These are phyloP conservation scores for Willowsia nigromaculata DNA, from an alignment of 2,888 invertebrate species.

Conservation along the genomic window DNA sequence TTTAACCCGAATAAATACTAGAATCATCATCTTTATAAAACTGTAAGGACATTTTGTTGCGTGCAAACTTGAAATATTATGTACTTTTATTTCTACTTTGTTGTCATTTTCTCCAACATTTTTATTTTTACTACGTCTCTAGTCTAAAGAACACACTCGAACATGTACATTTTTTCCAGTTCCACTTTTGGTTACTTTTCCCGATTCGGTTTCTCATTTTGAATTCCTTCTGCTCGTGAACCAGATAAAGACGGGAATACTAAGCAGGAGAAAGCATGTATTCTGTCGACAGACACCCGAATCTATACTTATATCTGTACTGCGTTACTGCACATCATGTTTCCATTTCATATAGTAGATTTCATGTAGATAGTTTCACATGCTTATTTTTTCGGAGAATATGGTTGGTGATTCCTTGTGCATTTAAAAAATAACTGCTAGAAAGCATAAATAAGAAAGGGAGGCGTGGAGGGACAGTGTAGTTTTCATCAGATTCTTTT, in stretches of 20 bases:
- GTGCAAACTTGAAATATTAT: slow-evolving; percentile 41
- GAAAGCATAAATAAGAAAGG: slow-evolving; percentile 46
- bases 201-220: slow-evolving; percentile 53
- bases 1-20: slow-evolving; percentile 16
- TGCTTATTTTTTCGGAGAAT: neutral
- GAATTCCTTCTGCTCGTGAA: slow-evolving; percentile 56
- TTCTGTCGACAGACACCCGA: slow-evolving; percentile 32
- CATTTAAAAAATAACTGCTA: slow-evolving; percentile 40
- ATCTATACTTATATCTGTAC: neutral
- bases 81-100: slow-evolving; percentile 43
- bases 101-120: neutral
- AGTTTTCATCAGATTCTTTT: slow-evolving; percentile 51
- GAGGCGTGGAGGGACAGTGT: neutral
- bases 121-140: neutral
- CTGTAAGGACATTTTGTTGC: slow-evolving; percentile 23
- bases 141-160: neutral
- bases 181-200: slow-evolving; percentile 49
- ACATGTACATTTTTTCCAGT: neutral
- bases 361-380: neutral
- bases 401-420: neutral
- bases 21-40: neutral
- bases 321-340: neutral
- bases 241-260: slow-evolving; percentile 57
- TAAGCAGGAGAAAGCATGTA: slow-evolving; percentile 51
- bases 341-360: neutral